Percentiles rank a stretch among this genome's conserved stretches.
Evolutionary conservation across 1,140 invertebrate species (phyloP).

Genomic region (Zaprionus capensis): DNA sequence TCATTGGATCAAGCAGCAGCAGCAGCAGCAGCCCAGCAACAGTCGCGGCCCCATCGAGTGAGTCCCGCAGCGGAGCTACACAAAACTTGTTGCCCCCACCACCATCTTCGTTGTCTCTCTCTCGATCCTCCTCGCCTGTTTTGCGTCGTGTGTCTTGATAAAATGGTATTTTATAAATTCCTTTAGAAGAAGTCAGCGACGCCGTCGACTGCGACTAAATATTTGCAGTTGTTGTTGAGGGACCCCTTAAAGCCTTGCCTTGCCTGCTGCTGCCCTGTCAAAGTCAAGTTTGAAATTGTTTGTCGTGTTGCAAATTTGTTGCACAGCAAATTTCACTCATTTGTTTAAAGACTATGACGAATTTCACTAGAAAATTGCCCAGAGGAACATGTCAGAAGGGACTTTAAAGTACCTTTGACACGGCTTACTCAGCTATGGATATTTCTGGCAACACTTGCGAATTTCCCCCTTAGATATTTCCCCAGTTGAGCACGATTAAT

Average conservation of each 20-base stretch:
- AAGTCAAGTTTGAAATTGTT: slow-evolving; percentile 63
- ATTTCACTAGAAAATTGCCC: slow-evolving; percentile 13
- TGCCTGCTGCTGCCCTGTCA: slow-evolving; percentile 20
- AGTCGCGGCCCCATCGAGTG: slow-evolving; percentile 3
- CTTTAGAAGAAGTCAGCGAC: slow-evolving; percentile 67
- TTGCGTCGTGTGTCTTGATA: slow-evolving; percentile 79
- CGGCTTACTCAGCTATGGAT: background rate
- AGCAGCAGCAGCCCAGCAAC: slow-evolving; percentile 42
- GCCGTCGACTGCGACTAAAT: slow-evolving; percentile 40
- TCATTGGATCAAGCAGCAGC: slow-evolving; percentile 78
- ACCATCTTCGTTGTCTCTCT: slow-evolving; percentile 18
- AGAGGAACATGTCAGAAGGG: background rate
- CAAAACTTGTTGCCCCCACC: slow-evolving; percentile 68
- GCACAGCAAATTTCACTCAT: slow-evolving; percentile 72
- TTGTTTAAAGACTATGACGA: slow-evolving; percentile 39
- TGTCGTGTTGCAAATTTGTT: slow-evolving; percentile 68
- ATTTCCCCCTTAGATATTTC: slow-evolving; percentile 17
- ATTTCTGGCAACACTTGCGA: background rate
- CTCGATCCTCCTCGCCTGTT: slow-evolving; percentile 13
- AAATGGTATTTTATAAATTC: slow-evolving; percentile 83
- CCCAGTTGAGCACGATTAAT: slow-evolving; percentile 15
- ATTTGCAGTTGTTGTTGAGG: slow-evolving; percentile 42
- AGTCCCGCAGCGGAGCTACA: slow-evolving; percentile 25
- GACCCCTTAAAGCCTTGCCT: slow-evolving; percentile 36
- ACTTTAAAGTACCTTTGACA: background rate